phyloP scores from a whole-genome alignment of 2,797 vertebrate species.

The Poecilia picta region DNA sequence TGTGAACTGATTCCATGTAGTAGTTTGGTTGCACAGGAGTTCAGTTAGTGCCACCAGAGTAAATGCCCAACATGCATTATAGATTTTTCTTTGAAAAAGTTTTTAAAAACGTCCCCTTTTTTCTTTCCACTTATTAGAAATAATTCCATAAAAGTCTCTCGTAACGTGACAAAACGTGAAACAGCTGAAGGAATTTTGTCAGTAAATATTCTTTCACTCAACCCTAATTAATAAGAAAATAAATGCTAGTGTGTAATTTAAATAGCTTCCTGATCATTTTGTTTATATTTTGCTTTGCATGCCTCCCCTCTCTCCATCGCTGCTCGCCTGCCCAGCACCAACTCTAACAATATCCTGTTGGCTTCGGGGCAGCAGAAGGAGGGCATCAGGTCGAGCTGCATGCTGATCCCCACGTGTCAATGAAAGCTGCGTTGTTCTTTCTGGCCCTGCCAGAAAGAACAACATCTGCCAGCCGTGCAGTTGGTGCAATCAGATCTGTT shows the following conservation, averaged over 20 bases:
- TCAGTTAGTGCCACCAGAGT: not conserved
- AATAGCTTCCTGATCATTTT: not conserved
- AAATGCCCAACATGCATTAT: not conserved
- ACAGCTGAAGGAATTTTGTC: not conserved
- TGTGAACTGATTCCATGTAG: not conserved
- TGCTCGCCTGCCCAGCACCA: constrained; percentile 32
- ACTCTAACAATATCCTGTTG: constrained; percentile 62
- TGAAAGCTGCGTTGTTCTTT: constrained; percentile 59
- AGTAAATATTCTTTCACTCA: not conserved
- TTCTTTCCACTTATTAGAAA: not conserved
- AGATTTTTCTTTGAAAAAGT: not conserved
- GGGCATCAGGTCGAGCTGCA: constrained; percentile 53
- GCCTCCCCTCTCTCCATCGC: no score
- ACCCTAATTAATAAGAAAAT: no score
- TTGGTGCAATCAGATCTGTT: constrained; percentile 35
- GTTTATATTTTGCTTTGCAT: constrained; percentile 4
- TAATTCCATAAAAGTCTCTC: not conserved
- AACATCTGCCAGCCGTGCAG: constrained; percentile 54
- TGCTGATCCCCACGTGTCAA: constrained; percentile 66
- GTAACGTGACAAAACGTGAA: not conserved
- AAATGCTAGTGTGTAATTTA: not conserved
- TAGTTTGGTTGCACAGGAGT: not conserved
- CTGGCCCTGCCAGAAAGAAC: constrained; percentile 61
- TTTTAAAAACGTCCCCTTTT: not conserved
- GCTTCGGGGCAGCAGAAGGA: constrained; percentile 56